Conservation (phyloP, 1,140 invertebrate genomes). For the Drosophila truncata region DNA sequence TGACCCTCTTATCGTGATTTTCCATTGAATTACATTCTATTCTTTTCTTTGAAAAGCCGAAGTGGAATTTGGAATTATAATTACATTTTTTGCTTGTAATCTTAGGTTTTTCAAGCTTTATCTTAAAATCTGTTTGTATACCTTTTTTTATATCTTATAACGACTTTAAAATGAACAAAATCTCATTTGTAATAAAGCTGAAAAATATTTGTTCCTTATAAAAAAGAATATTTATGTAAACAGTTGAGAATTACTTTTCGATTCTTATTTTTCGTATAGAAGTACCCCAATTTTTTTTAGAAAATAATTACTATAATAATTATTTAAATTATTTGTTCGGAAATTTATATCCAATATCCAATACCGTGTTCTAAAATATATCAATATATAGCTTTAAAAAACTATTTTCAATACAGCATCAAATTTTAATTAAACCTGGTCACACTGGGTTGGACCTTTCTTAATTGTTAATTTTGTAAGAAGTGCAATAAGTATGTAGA, state of each 20-base stretch:
- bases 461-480: too few species aligned
- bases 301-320: too few species aligned
- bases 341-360: too few species aligned
- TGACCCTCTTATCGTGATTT: slow-evolving; percentile 9
- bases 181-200: not conserved
- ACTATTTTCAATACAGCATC: too few species aligned
- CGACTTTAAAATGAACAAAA: not conserved
- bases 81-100: not conserved
- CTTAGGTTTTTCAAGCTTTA: not conserved
- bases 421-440: too few species aligned
- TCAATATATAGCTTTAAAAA: too few species aligned
- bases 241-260: not conserved
- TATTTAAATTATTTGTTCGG: too few species aligned
- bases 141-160: not conserved
- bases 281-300: too few species aligned
- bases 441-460: too few species aligned
- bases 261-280: not conserved
- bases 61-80: not conserved
- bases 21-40: not conserved
- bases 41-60: not conserved
- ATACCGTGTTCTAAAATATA: too few species aligned
- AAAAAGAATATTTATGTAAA: not conserved
- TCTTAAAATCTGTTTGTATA: not conserved
- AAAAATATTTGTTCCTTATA: not conserved
- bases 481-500: too few species aligned